Base-by-base conservation (phyloP, 2,888 invertebrate species). In the Agapostemon virescens region DNA sequence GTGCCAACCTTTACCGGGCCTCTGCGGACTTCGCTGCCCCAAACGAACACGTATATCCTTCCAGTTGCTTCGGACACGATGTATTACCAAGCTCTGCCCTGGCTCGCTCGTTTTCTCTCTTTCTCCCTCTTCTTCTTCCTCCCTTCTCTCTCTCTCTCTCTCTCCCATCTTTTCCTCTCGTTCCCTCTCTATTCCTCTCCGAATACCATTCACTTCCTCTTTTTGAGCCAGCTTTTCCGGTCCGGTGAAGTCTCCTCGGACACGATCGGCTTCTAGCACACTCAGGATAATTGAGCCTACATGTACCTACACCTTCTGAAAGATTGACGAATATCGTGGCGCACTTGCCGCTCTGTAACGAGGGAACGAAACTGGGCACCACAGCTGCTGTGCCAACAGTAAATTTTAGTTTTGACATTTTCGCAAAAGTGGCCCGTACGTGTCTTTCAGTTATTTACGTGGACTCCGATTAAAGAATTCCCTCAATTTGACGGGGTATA, bases 11-110 rank as follows among this genome's bases (percentile, higher is more conserved):
- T 80, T 78, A 49, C 74, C 76, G 66, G 67, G 83, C 81, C 85
- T 82, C 79, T 82, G 83, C 83, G 85, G 82, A 79, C 85, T 85
- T 77, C 49, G 83, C 75, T 82, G 75, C 85, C 83, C 82, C 79
- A 68, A 82, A 86, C 85, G 84, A 84, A 84, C 85, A 75, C 81
- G 75, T 79, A 73, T 79, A 79, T 83, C 76, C 82, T 79, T 73
- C 66, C 70, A 74, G 82, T 76, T 71, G 75, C 76, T 58, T 73
- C 75, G 82, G 82, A 82, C 82, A 70, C 82, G 79, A 83, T 83
- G 76, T 82, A 83, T 83, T 82, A 82, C 78, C 77, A 68, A n/a
- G 70, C 30, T 55, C 26, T 26, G 45, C 58, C 58, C 9, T 49
- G 64, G 30, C 42, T 55, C 30, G 6, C 61, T 38, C 61, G 45